Evolutionary conservation across 2,113 vertebrate species (phyloP).

Genomic region (Strix uralensis): DNA sequence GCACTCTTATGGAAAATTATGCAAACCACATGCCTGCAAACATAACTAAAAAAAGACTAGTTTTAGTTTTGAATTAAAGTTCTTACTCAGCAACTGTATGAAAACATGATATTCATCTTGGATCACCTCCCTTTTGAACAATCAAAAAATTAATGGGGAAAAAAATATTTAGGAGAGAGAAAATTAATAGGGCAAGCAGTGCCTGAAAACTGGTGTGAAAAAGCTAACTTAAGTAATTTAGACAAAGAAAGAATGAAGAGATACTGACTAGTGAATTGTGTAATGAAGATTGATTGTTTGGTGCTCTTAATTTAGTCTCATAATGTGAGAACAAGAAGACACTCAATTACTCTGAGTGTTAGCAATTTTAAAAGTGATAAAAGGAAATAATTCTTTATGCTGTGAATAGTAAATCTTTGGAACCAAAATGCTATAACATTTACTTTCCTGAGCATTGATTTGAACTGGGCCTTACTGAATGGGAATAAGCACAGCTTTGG

Average conservation of each 20-base stretch:
- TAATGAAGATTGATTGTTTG: constrained; percentile 57
- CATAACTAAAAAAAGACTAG: neutral
- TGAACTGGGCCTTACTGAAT: neutral
- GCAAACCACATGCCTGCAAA: neutral
- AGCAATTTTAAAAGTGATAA: constrained; percentile 41
- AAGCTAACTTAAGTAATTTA: constrained; percentile 4
- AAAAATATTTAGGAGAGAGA: neutral
- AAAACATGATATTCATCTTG: neutral
- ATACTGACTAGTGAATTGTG: constrained; percentile 20
- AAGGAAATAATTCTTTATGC: constrained; percentile 47
- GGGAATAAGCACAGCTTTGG: neutral
- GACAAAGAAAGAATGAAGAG: neutral
- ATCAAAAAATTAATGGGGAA: neutral
- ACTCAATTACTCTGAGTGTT: constrained; percentile 28
- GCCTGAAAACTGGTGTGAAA: neutral
- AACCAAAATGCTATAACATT: neutral
- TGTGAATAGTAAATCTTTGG: neutral
- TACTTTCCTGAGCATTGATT: neutral
- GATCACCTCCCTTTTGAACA: neutral
- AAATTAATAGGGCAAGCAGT: neutral
- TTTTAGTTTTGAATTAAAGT: neutral
- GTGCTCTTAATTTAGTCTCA: constrained; percentile 29
- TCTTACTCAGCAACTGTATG: neutral
- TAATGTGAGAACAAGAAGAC: constrained; percentile 49
- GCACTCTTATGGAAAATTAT: neutral